phyloP scores from a whole-genome alignment of 2,797 vertebrate genomes.

The Meriones psammophilus region DNA sequence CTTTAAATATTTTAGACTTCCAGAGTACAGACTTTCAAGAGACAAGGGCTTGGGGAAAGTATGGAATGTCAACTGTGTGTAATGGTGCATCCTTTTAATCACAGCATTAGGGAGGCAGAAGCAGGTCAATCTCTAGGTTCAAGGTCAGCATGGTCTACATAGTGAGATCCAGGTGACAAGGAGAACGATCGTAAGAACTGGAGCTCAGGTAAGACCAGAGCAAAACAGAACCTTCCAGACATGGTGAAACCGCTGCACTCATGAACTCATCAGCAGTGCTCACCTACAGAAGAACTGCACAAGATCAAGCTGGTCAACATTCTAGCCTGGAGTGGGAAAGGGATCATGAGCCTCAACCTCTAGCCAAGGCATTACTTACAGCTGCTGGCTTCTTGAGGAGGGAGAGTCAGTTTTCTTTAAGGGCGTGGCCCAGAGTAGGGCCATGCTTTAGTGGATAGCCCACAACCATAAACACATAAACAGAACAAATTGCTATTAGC shows the following conservation, averaged over 20 bases:
- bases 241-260: neutral
- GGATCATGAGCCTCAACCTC: neutral
- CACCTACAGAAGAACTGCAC: neutral
- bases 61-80: neutral
- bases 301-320: neutral
- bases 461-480: neutral
- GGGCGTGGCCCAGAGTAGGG: neutral
- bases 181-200: neutral
- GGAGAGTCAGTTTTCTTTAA: neutral
- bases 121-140: neutral
- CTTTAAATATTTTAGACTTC: neutral
- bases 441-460: neutral
- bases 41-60: neutral
- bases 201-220: neutral
- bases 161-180: neutral
- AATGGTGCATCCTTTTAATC: neutral
- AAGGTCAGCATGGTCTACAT: neutral
- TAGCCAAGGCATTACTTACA: too few species aligned
- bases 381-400: neutral
- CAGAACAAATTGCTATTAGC: neutral
- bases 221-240: neutral
- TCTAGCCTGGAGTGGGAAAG: too few species aligned
- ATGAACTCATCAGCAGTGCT: neutral
- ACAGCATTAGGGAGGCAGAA: neutral
- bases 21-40: neutral